These are phyloP conservation scores for Bufo bufo DNA, from an alignment of 2,113 vertebrate species.

Conservation along the genomic window DNA sequence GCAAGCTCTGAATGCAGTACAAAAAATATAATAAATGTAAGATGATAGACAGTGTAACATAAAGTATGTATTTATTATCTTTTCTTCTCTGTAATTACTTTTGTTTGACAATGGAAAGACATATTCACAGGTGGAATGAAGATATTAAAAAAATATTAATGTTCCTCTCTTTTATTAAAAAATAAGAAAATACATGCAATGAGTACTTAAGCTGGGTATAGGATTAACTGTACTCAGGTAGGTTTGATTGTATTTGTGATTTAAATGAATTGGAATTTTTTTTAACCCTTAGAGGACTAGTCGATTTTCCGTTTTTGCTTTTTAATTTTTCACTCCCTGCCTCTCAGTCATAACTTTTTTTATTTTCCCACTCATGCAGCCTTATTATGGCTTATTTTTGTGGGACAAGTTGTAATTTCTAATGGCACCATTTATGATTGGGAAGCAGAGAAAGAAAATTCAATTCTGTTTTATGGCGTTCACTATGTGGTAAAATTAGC, in stretches of 20 bases:
- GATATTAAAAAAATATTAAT: neutral
- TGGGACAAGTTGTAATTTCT: too few relatives aligned
- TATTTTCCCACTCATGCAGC: too few relatives aligned
- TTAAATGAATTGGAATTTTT: neutral
- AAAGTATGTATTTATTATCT: neutral
- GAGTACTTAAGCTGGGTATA: neutral
- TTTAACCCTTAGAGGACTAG: neutral
- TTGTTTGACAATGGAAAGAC: neutral
- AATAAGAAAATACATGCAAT: neutral
- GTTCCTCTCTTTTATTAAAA: neutral
- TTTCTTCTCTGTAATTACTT: neutral
- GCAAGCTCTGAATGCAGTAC: neutral
- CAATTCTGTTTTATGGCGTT: too few relatives aligned
- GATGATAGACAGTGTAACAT: neutral
- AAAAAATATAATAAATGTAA: neutral
- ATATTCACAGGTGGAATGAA: neutral
- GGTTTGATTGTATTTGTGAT: neutral
- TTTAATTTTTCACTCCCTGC: too few relatives aligned
- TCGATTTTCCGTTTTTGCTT: too few relatives aligned
- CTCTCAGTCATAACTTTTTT: too few relatives aligned
- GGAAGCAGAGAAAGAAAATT: too few relatives aligned
- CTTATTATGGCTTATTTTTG: too few relatives aligned
- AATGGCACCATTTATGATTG: too few relatives aligned
- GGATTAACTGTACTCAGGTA: neutral
- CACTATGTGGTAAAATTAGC: too few relatives aligned